phyloP scores from a whole-genome alignment of 2,797 vertebrate species.

The Trichosurus vulpecula region DNA sequence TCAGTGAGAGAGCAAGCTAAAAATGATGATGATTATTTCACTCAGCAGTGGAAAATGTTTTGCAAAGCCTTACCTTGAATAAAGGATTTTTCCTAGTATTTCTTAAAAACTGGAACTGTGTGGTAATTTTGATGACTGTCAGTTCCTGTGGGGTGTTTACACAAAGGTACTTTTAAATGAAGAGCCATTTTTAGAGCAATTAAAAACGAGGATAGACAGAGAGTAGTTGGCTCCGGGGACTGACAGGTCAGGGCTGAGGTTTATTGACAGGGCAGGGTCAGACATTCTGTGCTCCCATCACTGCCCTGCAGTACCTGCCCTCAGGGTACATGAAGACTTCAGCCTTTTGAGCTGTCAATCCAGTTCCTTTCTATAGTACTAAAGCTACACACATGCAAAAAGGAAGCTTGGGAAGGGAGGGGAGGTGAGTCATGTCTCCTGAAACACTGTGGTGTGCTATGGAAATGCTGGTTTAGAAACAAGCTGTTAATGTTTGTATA shows the following conservation, averaged over 20 bases:
- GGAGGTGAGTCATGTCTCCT: background rate
- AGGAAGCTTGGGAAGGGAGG: slow-evolving; percentile 13
- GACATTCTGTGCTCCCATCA: slow-evolving; percentile 33
- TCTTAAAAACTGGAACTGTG: slow-evolving; percentile 56
- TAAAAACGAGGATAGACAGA: slow-evolving; percentile 73
- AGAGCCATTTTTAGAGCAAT: slow-evolving; percentile 74
- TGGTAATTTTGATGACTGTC: slow-evolving; percentile 66
- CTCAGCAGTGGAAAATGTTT: slow-evolving; percentile 54
- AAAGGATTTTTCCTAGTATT: slow-evolving; percentile 55
- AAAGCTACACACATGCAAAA: background rate
- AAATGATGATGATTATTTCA: slow-evolving; percentile 62
- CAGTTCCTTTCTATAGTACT: slow-evolving; percentile 8
- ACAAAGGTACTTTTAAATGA: slow-evolving; percentile 76
- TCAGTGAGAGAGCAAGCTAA: slow-evolving; percentile 55
- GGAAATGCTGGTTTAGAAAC: slow-evolving; percentile 61
- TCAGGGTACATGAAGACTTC: slow-evolving; percentile 72
- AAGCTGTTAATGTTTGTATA: slow-evolving; percentile 40
- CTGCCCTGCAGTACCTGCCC: slow-evolving; percentile 67
- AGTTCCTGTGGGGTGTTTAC: slow-evolving; percentile 76
- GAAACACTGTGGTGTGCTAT: slow-evolving; percentile 17
- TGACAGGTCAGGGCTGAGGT: slow-evolving; percentile 69
- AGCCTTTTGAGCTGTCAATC: slow-evolving; percentile 38
- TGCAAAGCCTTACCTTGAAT: slow-evolving; percentile 44
- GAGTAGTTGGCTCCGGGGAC: slow-evolving; percentile 57
- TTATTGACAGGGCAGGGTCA: slow-evolving; percentile 78